phyloP scores from a whole-genome alignment of 2,113 vertebrate species.

The Drymodes brunneopygia region DNA sequence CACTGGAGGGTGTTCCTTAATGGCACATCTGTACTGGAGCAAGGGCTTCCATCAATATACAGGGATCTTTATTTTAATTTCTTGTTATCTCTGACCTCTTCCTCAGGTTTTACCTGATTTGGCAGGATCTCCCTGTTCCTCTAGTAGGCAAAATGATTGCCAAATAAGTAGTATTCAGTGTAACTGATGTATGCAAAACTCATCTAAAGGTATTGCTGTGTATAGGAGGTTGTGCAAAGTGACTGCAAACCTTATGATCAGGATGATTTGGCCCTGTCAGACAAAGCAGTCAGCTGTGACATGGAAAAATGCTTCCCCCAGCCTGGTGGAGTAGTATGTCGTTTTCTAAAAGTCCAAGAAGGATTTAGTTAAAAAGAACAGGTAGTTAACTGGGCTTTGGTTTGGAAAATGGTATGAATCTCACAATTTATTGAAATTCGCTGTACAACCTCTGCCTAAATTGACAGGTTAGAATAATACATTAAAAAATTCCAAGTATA shows the following conservation, averaged over 20 bases:
- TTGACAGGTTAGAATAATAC: neutral
- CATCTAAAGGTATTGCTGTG: neutral
- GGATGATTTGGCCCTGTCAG: neutral
- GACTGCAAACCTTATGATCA: fast-evolving
- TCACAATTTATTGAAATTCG: neutral
- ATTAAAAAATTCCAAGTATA: neutral
- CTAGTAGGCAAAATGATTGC: neutral
- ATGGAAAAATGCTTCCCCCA: neutral
- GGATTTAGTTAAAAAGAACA: neutral
- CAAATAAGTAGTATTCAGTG: neutral
- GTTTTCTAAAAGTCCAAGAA: neutral
- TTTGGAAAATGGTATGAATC: neutral
- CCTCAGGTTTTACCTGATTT: neutral
- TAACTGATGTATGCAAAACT: neutral
- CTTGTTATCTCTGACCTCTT: neutral
- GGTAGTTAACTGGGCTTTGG: neutral
- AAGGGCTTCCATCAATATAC: neutral
- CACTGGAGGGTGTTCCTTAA: neutral
- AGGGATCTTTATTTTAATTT: neutral
- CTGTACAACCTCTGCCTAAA: neutral
- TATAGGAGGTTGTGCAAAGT: neutral
- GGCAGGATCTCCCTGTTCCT: neutral
- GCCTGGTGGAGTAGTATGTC: fast-evolving
- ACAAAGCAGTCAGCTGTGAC: neutral
- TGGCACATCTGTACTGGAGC: neutral